phyloP scores from a whole-genome alignment of 2,888 invertebrate genomes.

The Idaea aversata region DNA sequence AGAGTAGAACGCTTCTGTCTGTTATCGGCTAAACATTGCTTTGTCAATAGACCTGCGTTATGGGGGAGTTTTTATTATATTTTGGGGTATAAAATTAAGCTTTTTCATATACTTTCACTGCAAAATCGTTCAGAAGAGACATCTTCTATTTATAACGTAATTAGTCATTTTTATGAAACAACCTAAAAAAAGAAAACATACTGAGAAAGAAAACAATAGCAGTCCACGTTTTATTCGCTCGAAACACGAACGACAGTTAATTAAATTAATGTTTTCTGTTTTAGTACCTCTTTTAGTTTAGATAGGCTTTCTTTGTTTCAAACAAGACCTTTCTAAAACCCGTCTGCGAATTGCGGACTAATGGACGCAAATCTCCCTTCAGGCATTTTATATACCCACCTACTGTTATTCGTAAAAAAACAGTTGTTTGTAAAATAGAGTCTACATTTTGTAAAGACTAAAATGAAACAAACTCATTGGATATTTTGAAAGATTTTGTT shows the following conservation, averaged over 20 bases:
- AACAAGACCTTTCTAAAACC: constrained; percentile 12
- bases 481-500: constrained; percentile 13
- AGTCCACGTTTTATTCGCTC: constrained; percentile 6
- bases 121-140: neutral
- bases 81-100: neutral
- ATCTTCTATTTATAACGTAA: neutral
- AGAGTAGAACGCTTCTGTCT: constrained; percentile 30
- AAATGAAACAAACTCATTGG: constrained; percentile 22
- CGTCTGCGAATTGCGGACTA: constrained; percentile 49
- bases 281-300: constrained; percentile 1
- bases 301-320: constrained; percentile 1
- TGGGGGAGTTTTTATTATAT: neutral
- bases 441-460: constrained; percentile 12
- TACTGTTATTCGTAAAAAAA: constrained; percentile 51
- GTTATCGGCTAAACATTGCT: constrained; percentile 19
- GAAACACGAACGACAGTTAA: constrained; percentile 21
- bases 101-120: neutral
- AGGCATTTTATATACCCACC: constrained; percentile 52
- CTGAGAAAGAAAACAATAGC: neutral
- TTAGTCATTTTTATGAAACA: neutral
- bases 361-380: constrained; percentile 63
- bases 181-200: neutral
- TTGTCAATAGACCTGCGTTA: constrained; percentile 5
- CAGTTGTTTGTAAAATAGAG: constrained; percentile 33
- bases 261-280: constrained; percentile 1